These are phyloP conservation scores for Dione juno DNA, from an alignment of 2,888 invertebrate species.

Conservation along the genomic window DNA sequence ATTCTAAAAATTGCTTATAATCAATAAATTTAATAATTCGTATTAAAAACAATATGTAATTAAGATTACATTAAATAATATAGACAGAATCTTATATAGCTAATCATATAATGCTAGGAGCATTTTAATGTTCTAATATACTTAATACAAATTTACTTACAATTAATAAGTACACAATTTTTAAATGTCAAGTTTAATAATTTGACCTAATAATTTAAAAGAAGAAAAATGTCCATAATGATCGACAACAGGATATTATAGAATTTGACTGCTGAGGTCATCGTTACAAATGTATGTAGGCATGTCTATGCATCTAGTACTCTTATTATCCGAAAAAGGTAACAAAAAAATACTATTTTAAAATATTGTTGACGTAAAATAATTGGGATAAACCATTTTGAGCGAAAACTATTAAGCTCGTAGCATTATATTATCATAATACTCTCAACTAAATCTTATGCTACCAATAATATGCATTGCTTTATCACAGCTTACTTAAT, in stretches of 20 bases:
- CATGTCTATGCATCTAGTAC: no score
- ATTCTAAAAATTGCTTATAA: not conserved
- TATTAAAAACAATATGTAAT: not conserved
- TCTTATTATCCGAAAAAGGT: not conserved
- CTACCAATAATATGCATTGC: constrained; percentile 57
- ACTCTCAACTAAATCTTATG: constrained; percentile 34
- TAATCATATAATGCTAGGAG: not conserved
- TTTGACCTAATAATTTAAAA: not conserved
- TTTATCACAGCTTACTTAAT: constrained; percentile 65
- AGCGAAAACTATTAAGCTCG: not conserved
- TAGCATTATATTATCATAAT: constrained; percentile 4
- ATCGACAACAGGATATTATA: not conserved
- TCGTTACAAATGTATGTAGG: not conserved
- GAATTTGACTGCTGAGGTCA: not conserved
- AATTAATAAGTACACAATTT: not conserved
- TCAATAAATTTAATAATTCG: constrained; percentile 7
- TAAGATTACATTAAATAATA: constrained; percentile 9
- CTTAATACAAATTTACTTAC: not conserved
- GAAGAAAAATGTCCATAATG: not conserved
- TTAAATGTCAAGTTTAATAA: not conserved
- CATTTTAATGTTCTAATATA: not conserved
- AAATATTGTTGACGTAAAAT: not conserved
- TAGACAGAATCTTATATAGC: not conserved
- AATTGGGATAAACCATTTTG: not conserved
- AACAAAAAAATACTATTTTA: not conserved